Evolutionary conservation across 30 jellyfish, hydroid and myxozoan species (phyloP), one percentile per base, ranked within the genome.

Genomic region (Chironex yamaguchii): DNA sequence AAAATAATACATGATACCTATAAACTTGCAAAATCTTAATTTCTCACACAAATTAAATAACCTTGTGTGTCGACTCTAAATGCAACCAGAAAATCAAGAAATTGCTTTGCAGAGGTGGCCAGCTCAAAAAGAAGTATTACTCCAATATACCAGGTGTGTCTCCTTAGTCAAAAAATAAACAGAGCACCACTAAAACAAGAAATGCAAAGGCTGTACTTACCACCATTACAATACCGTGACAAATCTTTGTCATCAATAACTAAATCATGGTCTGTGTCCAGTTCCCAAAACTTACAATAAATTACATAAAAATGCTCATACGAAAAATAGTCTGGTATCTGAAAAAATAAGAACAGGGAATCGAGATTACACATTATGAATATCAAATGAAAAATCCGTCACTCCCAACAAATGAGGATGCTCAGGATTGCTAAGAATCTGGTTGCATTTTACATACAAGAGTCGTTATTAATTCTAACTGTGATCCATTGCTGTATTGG

Each of bases 181-280:
- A 12, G 49, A 24, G 9, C 58, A 42, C 9, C 17, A 17, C 58
- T 42, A 42, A 6, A 42, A 42, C 58, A 6, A 42, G 17, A 42
- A 42, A 9, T 17, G 13, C 17, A 4, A 58, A 24, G 11, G 30
- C 21, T 32, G 2, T 17, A 23, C 91, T 49, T 6, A 92, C 98
- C 98, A 81, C 98, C 98, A 73, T 92, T 92, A 80, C 91, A 88
- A 35, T 92, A 92, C 53, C 96, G 66, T 3, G 97, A 64, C 3
- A 92, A 49, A 77, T 92, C 98, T 30, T 82, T 81, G 36, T 92
- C 82, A 74, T 88, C 92, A 30, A 92, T 88, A 0, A 92, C 62
- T 87, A 92, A 66, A 54, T 92, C 97, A 76, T 92, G 98, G 78
- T 92, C 98, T 0, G 98, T 88, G 75, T 92, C 98, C 69, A 92